phyloP scores from a whole-genome alignment of 2,888 invertebrate species.

The Ecliptopera silaceata region DNA sequence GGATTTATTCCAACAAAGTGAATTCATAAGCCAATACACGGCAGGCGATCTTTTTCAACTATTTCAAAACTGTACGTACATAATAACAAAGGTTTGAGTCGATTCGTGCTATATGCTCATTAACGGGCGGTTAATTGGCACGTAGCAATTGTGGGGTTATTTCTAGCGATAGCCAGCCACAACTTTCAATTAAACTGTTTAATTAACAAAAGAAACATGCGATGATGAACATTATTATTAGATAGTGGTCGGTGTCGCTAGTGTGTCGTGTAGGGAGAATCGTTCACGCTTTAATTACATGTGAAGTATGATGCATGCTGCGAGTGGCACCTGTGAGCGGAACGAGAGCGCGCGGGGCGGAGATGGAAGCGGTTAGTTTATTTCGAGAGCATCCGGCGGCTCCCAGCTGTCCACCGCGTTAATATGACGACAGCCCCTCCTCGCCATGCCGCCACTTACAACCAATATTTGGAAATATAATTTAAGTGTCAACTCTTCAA shows the following conservation, averaged over 20 bases:
- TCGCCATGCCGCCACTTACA: constrained; percentile 58
- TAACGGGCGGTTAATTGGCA: constrained; percentile 25
- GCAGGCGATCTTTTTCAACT: constrained; percentile 34
- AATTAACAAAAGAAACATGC: constrained; percentile 25
- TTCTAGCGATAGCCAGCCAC: constrained; percentile 18
- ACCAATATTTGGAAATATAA: constrained; percentile 63
- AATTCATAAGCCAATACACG: constrained; percentile 45
- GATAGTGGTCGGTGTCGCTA: constrained; percentile 23
- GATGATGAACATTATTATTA: constrained; percentile 26
- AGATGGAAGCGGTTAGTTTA: constrained; percentile 56
- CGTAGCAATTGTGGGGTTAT: constrained; percentile 18
- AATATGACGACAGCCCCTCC: constrained; percentile 70
- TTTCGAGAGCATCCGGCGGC: constrained; percentile 75
- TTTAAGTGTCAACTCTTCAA: constrained; percentile 65
- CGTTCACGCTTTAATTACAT: constrained; percentile 59
- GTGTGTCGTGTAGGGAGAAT: constrained; percentile 45
- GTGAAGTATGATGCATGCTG: constrained; percentile 67
- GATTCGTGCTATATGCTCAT: constrained; percentile 24
- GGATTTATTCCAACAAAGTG: constrained; percentile 41
- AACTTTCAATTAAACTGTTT: constrained; percentile 22
- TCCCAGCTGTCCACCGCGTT: constrained; percentile 73
- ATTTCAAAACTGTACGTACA: constrained; percentile 27
- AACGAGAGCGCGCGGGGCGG: constrained; percentile 31
- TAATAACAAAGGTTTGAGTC: constrained; percentile 14
- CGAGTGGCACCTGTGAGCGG: constrained; percentile 58